Conservation (phyloP, 2,113 vertebrate genomes). For the Cololabis saira region DNA sequence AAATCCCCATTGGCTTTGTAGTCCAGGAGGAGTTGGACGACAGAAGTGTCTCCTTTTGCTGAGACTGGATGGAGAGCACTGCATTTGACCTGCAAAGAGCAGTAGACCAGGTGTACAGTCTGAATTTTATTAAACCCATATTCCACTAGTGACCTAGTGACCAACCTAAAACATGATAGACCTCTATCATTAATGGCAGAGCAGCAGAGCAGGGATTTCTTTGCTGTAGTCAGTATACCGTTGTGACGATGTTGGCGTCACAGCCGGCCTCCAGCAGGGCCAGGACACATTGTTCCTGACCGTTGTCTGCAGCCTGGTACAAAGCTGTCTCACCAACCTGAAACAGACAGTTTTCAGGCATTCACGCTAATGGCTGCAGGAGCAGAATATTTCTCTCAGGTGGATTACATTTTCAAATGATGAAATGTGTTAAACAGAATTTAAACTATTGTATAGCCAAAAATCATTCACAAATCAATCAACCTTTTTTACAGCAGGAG, state of each 20-base stretch:
- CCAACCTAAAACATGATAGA: not conserved
- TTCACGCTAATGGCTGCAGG: no score
- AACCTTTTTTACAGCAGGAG: no score
- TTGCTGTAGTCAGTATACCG: constrained; percentile 62
- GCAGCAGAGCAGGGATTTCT: not conserved
- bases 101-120: not conserved
- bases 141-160: not conserved
- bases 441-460: not conserved
- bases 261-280: constrained; percentile 85
- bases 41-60: constrained; percentile 79
- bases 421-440: not conserved
- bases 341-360: not conserved
- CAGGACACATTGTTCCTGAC: constrained; percentile 84
- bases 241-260: constrained; percentile 84
- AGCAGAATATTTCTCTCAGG: not conserved
- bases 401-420: not conserved
- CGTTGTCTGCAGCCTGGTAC: constrained; percentile 84
- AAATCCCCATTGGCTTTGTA: constrained; percentile 75
- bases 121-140: not conserved
- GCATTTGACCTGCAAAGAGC: constrained; percentile 71
- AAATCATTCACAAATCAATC: not conserved
- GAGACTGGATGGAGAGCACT: constrained; percentile 82
- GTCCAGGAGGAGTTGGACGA: constrained; percentile 84
- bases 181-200: not conserved
- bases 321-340: constrained; percentile 89